Percentiles rank a stretch among this genome's conserved stretches.
Conservation (phyloP, 2,888 invertebrate genomes). For the Cerceris rybyensis region DNA sequence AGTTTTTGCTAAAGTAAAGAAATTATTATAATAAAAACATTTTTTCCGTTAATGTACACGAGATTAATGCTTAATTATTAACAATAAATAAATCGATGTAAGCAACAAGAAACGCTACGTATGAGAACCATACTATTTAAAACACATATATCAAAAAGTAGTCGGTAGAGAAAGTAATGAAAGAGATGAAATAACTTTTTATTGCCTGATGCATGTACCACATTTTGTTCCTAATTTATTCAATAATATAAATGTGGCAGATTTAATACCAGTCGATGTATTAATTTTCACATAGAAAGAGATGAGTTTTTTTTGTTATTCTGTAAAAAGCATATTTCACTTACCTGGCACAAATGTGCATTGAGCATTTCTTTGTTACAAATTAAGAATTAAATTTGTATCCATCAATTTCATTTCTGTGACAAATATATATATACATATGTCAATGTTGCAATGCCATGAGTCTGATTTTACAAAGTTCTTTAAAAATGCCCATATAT, state of each 20-base stretch:
- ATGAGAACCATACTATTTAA: conserved; percentile 14
- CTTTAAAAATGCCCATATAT: conserved; percentile 46
- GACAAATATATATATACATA: conserved; percentile 33
- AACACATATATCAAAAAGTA: conserved; percentile 17
- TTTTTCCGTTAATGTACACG: conserved; percentile 17
- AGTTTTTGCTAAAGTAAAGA: conserved; percentile 66
- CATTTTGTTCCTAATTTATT: conserved; percentile 7
- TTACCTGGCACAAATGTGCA: conserved; percentile 60
- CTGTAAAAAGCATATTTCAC: conserved; percentile 50
- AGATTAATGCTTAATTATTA: conserved; percentile 24
- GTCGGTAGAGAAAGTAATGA: conserved; percentile 10
- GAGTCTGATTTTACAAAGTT: conserved; percentile 33
- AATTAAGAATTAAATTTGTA: conserved; percentile 39
- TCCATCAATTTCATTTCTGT: conserved; percentile 25
- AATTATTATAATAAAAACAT: conserved; percentile 47
- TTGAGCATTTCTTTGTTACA: conserved; percentile 47
- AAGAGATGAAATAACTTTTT: conserved; percentile 4
- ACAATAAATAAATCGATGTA: conserved; percentile 47
- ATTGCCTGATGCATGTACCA: not conserved
- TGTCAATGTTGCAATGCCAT: conserved; percentile 20
- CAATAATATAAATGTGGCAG: not conserved
- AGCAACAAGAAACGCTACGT: conserved; percentile 19
- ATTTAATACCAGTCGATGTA: conserved; percentile 25
- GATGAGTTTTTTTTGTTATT: conserved; percentile 30
- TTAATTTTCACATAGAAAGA: conserved; percentile 40